These are phyloP conservation scores for Tiliacea aurago DNA, from an alignment of 2,888 invertebrate species.

Conservation along the genomic window DNA sequence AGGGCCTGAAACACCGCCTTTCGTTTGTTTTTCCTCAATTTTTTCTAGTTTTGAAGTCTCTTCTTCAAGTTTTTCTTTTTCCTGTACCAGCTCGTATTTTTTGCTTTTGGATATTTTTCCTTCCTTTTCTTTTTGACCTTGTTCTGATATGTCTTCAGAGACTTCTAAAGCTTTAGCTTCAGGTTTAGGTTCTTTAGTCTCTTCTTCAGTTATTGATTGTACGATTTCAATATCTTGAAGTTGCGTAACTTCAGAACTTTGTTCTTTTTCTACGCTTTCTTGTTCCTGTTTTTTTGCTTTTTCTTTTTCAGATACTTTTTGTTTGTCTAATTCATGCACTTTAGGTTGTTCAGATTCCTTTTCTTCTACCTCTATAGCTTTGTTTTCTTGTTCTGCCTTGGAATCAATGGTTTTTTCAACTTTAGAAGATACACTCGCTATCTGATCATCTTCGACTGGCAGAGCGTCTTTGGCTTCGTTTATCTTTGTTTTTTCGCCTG, in stretches of 20 bases:
- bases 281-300: not conserved
- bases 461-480: not conserved
- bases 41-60: not conserved
- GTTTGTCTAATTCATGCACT: not conserved
- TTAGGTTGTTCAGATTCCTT: not conserved
- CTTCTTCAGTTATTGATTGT: not conserved
- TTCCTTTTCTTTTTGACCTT: not conserved
- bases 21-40: not conserved
- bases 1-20: not conserved
- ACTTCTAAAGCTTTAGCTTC: not conserved
- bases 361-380: not conserved
- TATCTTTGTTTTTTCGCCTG: not conserved
- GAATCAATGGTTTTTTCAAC: not conserved
- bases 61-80: constrained; percentile 1
- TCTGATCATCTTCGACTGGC: not conserved
- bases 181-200: not conserved
- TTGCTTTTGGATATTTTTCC: not conserved
- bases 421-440: constrained; percentile 8
- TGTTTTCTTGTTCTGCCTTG: not conserved
- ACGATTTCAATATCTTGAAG: not conserved
- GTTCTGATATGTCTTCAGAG: not conserved
- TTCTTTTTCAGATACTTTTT: not conserved
- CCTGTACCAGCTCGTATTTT: not conserved
- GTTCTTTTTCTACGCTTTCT: not conserved
- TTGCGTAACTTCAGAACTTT: not conserved